A percentile compares a stretch with the other conserved stretches of the same genome.
phyloP scores from a whole-genome alignment of 2,113 vertebrate species.

The Nibea albiflora region DNA sequence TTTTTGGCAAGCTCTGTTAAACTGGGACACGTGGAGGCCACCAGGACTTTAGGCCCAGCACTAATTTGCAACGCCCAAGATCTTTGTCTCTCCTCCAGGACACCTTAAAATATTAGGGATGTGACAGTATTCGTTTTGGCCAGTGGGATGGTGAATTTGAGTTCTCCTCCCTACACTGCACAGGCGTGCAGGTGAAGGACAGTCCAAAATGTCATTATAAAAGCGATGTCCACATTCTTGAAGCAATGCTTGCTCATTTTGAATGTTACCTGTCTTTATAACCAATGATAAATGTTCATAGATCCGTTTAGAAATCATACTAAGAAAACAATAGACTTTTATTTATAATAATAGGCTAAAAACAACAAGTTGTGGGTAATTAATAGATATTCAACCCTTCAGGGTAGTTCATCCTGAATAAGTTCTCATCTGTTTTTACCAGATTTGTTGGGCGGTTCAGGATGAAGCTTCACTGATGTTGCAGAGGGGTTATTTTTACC shows the following conservation, averaged over 20 bases:
- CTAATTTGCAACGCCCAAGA: neutral
- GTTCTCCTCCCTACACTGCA: neutral
- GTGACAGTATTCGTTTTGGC: neutral
- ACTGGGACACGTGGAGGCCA: conserved; percentile 32
- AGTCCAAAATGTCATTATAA: neutral
- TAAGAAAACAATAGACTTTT: neutral
- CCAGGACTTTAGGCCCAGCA: neutral
- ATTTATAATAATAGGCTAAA: neutral
- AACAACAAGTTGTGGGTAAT: neutral
- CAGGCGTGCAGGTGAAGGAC: neutral
- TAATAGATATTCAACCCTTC: neutral
- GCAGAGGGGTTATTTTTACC: neutral
- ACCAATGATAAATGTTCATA: neutral
- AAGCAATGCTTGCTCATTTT: neutral
- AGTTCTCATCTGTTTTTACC: neutral
- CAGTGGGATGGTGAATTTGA: neutral
- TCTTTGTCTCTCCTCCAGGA: conserved; percentile 1
- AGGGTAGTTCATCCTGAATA: neutral
- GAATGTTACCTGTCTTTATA: neutral
- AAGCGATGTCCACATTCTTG: neutral
- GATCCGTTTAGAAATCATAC: neutral
- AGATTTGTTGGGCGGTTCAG: neutral
- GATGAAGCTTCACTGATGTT: neutral
- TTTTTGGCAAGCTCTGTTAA: conserved; percentile 37
- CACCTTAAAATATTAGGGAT: neutral